Base-by-base conservation (phyloP, 37 sponge, comb jelly and placozoan species). In the Aphrocallistes beatrix region DNA sequence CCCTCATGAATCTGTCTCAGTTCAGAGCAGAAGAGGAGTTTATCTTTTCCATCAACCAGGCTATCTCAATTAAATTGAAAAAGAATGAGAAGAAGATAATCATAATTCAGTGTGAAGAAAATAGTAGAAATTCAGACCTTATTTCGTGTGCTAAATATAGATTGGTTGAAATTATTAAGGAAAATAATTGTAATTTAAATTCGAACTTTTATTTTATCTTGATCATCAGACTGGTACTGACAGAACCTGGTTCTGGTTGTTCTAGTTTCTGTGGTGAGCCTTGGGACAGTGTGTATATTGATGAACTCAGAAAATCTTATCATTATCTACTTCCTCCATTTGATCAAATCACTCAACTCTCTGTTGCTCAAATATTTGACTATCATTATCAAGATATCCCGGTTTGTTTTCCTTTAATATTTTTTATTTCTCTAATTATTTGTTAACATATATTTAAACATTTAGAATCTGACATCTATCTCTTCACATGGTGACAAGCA, bases 221-320 rank as follows among this genome's bases (percentile, higher is more conserved):
- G 1, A 60, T 60, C n/a, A 30, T 60, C 6, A 60, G 75, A 60
- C n/a, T 60, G 75, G 1, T 32, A 30, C 3, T 28, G n/a, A 30
- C n/a, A 60, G 34, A 60, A 32, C 75, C 10, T 3, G 21, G n/a
- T 13, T 60, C 17, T 60, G n/a, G n/a, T 60, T 60, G 10, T 6
- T 19, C 34, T 60, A 30, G 75, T 25, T 60, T 32, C 34, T 60
- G 75, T 30, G 75, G 75, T 60, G 21, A 32, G 3, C 34, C 75
- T 60, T 60, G 75, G 75, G 75, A 60, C 75, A 60, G 75, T 60
- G 75, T 60, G 1, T 30, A 60, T 30, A 60, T 60, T 13, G 75
- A 60, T 60, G 75, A 60, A 30, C 34, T 60, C 28, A 60, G 75
- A 60, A 19, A 19, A 6, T 13, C 75, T 13, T 28, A 13, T 28